Evolutionary conservation across 2,888 invertebrate genomes (phyloP).

Genomic region (Tipula unca): DNA sequence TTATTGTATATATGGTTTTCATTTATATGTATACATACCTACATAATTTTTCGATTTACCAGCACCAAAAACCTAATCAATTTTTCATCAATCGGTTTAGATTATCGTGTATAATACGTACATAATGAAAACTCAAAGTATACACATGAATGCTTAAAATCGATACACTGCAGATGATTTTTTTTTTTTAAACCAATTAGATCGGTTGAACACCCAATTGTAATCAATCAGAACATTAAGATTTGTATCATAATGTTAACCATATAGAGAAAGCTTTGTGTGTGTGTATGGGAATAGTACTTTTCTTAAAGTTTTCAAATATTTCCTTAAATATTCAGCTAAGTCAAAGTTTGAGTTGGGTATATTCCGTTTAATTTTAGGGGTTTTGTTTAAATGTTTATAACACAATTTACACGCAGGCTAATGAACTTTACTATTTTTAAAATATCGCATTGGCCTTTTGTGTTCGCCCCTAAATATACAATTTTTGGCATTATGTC

Average conservation of each 20-base stretch:
- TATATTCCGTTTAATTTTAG: neutral
- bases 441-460: neutral
- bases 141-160: neutral
- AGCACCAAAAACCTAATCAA: neutral
- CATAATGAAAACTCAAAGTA: neutral
- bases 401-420: neutral
- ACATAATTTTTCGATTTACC: neutral
- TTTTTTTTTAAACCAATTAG: neutral
- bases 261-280: neutral
- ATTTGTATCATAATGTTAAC: neutral
- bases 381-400: neutral
- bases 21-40: neutral
- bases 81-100: neutral
- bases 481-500: too few species aligned
- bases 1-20: neutral
- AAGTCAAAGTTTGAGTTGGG: neutral
- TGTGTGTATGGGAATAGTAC: neutral
- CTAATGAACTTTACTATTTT: neutral
- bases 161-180: neutral
- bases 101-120: neutral
- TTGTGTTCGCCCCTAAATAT: neutral
- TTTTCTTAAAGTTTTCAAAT: neutral
- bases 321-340: neutral
- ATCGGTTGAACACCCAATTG: neutral
- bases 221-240: neutral